phyloP scores from a whole-genome alignment of 2,888 invertebrate species.

The Cataglyphis albicans region DNA sequence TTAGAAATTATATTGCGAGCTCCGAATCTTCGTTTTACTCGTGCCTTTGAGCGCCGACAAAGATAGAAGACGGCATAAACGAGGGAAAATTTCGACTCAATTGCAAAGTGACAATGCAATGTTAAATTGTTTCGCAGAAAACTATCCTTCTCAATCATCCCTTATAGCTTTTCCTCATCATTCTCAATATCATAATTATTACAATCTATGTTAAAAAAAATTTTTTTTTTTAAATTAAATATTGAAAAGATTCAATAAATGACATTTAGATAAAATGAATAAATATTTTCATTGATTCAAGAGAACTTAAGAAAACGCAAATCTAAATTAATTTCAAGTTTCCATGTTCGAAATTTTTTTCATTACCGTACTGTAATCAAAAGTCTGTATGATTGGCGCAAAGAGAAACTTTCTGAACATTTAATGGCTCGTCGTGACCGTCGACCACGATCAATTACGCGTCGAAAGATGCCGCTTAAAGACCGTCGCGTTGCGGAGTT shows the following conservation, averaged over 20 bases:
- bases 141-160: not conserved
- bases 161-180: not conserved
- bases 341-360: not conserved
- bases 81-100: slow-evolving; percentile 22
- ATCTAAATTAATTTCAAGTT: slow-evolving; percentile 26
- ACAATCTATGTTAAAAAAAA: not conserved
- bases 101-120: slow-evolving; percentile 8
- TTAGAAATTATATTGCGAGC: slow-evolving; percentile 23
- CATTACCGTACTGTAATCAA: not conserved
- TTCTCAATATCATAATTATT: not conserved
- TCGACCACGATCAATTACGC: slow-evolving; percentile 43
- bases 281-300: not conserved
- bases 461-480: slow-evolving; percentile 20
- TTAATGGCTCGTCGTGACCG: slow-evolving; percentile 32
- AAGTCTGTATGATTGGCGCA: slow-evolving; percentile 25
- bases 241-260: not conserved
- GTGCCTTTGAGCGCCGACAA: slow-evolving; percentile 3
- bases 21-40: slow-evolving; percentile 2
- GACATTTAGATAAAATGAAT: not conserved
- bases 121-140: not conserved
- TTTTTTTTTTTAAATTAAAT: no score
- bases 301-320: not conserved
- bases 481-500: slow-evolving; percentile 1
- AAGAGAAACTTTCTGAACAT: slow-evolving; percentile 38
- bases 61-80: not conserved